phyloP scores from a whole-genome alignment of 2,113 vertebrate genomes.

The Elanoides forficatus region DNA sequence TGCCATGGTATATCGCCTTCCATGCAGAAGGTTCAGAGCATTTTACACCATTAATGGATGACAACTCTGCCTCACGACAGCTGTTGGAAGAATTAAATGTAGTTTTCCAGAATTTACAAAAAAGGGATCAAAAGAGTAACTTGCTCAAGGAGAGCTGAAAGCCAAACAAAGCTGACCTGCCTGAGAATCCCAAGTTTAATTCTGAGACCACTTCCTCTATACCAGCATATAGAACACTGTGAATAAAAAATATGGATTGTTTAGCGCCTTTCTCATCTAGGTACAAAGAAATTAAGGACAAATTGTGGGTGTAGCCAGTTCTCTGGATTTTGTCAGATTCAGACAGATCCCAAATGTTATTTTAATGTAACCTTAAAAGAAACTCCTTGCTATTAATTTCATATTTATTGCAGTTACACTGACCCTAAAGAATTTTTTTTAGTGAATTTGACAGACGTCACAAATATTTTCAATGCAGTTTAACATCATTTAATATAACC shows the following conservation, averaged over 20 bases:
- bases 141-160: not conserved
- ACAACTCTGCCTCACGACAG: not conserved
- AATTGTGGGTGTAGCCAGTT: not conserved
- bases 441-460: conserved; percentile 52
- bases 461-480: conserved; percentile 54
- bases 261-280: not conserved
- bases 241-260: conserved; percentile 15
- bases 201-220: not conserved
- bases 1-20: not conserved
- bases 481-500: conserved; percentile 20
- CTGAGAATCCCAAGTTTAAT: not conserved
- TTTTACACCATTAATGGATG: not conserved
- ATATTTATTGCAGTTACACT: conserved; percentile 42
- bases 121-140: not conserved
- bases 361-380: conserved; percentile 43
- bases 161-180: not conserved
- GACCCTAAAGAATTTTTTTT: conserved; percentile 28
- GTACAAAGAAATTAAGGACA: not conserved
- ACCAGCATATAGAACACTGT: not conserved
- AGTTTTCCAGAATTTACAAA: not conserved
- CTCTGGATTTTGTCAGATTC: conserved; percentile 48
- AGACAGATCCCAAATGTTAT: conserved; percentile 29
- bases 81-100: not conserved
- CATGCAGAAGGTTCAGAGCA: not conserved
- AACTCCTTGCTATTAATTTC: conserved; percentile 33